A percentile compares a stretch with the other conserved stretches of the same genome.
Conservation (phyloP, 1,140 invertebrate species). For the Trachelipus rathkii region DNA sequence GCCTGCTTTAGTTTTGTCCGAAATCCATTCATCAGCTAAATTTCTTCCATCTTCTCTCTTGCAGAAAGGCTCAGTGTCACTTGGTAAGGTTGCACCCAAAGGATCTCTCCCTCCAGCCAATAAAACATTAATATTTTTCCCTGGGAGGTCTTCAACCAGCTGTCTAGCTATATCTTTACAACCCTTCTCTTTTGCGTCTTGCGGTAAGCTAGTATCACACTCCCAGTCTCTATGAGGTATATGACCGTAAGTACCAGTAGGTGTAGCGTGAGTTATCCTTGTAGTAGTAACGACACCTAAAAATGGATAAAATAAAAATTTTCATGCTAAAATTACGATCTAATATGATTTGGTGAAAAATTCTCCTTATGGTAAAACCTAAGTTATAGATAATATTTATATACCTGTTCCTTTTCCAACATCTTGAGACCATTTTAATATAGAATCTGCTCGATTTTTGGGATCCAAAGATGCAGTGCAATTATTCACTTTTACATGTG, state of each 20-base stretch:
- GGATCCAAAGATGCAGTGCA: no score
- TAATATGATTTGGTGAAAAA: no score
- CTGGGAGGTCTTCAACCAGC: constrained; percentile 67
- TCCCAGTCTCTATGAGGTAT: constrained; percentile 69
- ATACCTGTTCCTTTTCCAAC: constrained; percentile 39
- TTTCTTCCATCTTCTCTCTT: no score
- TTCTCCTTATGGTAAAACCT: no score
- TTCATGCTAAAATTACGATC: no score
- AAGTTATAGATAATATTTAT: no score
- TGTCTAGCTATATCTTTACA: constrained; percentile 71
- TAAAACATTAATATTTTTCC: constrained; percentile 66
- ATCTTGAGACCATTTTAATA: constrained; percentile 39
- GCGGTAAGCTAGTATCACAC: constrained; percentile 54
- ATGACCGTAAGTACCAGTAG: constrained; percentile 77
- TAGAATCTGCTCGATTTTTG: constrained; percentile 20
- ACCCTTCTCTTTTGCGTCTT: background rate
- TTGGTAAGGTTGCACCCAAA: no score
- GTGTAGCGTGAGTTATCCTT: constrained; percentile 85
- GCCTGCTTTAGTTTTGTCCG: no score
- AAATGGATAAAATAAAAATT: no score
- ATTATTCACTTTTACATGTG: background rate
- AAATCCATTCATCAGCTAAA: no score
- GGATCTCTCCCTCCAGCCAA: no score
- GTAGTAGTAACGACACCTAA: constrained; percentile 87
- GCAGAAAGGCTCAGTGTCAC: no score